Conservation (phyloP, 2,888 invertebrate genomes). For the Halictus ligatus region DNA sequence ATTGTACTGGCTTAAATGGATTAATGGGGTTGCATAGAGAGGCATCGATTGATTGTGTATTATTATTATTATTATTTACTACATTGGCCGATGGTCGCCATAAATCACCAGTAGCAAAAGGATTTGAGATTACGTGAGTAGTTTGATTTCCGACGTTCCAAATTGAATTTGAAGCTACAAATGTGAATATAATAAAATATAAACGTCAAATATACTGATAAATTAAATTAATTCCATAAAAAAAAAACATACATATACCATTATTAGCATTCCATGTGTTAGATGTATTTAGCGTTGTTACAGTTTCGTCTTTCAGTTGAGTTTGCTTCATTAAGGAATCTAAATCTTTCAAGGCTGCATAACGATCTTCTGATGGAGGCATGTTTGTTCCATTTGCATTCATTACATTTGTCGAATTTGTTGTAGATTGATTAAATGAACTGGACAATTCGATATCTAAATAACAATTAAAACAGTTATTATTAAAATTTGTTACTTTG, state of each 20-base stretch:
- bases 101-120: slow-evolving; percentile 78
- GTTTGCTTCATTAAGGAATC: slow-evolving; percentile 88
- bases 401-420: slow-evolving; percentile 42
- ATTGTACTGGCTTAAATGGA: slow-evolving; percentile 81
- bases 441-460: slow-evolving; percentile 55
- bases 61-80: slow-evolving; percentile 74
- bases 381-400: slow-evolving; percentile 77
- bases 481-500: neutral
- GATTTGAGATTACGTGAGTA: slow-evolving; percentile 80
- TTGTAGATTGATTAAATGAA: slow-evolving; percentile 54
- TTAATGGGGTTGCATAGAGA: slow-evolving; percentile 79
- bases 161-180: slow-evolving; percentile 75
- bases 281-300: slow-evolving; percentile 68
- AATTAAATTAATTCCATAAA: neutral
- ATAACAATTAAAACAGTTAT: slow-evolving; percentile 19
- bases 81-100: slow-evolving; percentile 81
- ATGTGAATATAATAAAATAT: neutral
- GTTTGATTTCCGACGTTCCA: slow-evolving; percentile 79
- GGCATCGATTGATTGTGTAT: slow-evolving; percentile 78
- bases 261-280: slow-evolving; percentile 78
- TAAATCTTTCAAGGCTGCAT: slow-evolving; percentile 97
- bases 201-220: neutral
- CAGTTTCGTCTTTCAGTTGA: slow-evolving; percentile 79
- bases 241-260: slow-evolving; percentile 58
- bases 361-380: slow-evolving; percentile 91